Evolutionary conservation across 2,113 vertebrate genomes (phyloP).

Genomic region (Fregata magnificens): DNA sequence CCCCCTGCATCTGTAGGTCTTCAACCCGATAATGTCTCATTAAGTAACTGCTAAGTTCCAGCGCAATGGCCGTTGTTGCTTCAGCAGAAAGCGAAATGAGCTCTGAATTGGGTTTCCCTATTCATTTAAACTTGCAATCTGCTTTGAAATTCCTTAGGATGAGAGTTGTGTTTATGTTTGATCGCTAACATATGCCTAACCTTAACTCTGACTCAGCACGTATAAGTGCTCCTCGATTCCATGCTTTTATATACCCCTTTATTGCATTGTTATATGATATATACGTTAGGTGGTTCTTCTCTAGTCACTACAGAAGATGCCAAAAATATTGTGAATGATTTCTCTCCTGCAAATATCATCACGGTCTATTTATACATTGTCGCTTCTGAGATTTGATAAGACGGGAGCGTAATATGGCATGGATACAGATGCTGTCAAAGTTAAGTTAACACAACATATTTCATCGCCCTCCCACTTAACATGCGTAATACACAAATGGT

Average conservation of each 20-base stretch:
- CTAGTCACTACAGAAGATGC: slow-evolving; percentile 12
- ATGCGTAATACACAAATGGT: slow-evolving; percentile 20
- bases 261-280: background rate
- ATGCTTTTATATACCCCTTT: background rate
- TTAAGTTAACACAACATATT: slow-evolving; percentile 56
- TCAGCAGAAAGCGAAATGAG: background rate
- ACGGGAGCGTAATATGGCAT: slow-evolving; percentile 31
- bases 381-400: slow-evolving; percentile 57
- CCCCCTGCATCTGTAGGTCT: background rate
- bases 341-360: slow-evolving; percentile 40
- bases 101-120: background rate
- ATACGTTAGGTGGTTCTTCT: background rate
- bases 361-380: slow-evolving; percentile 35
- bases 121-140: background rate
- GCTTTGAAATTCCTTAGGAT: background rate
- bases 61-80: background rate
- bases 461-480: slow-evolving; percentile 54
- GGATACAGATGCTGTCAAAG: slow-evolving; percentile 59
- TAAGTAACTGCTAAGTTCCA: background rate
- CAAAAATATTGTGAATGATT: slow-evolving; percentile 45
- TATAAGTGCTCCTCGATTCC: background rate
- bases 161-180: background rate
- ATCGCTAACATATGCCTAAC: background rate
- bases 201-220: background rate
- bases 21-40: background rate